A percentile compares a stretch with the other conserved stretches of the same genome.
phyloP scores from a whole-genome alignment of 2,888 invertebrate genomes.

The Emesis russula region DNA sequence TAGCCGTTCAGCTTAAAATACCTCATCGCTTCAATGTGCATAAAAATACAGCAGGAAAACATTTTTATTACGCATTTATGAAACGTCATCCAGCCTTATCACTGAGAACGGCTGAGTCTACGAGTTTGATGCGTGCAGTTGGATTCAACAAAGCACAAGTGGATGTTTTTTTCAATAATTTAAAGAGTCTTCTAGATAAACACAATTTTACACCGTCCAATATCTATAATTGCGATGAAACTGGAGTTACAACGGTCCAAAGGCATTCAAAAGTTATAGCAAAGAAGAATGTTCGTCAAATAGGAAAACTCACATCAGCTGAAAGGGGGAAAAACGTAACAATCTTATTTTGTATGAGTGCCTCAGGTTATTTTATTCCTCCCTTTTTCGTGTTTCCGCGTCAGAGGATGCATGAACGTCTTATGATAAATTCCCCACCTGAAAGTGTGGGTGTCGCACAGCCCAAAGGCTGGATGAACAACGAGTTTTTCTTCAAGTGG shows the following conservation, averaged over 20 bases:
- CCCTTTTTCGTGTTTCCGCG: conserved; percentile 83
- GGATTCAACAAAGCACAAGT: conserved; percentile 84
- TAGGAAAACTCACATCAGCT: conserved; percentile 79
- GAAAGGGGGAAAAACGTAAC: conserved; percentile 81
- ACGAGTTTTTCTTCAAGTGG: conserved; percentile 66
- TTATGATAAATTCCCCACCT: conserved; percentile 80
- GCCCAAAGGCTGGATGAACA: conserved; percentile 85
- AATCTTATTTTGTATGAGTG: conserved; percentile 76
- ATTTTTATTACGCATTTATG: conserved; percentile 43
- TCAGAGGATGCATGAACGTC: conserved; percentile 77
- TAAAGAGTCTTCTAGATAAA: conserved; percentile 57
- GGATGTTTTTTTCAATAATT: conserved; percentile 71
- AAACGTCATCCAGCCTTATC: conserved; percentile 58
- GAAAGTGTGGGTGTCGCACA: conserved; percentile 78
- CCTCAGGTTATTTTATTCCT: conserved; percentile 75
- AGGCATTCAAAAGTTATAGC: conserved; percentile 46
- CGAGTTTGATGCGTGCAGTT: conserved; percentile 73
- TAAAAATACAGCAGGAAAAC: too few relatives aligned
- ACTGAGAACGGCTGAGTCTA: conserved; percentile 76
- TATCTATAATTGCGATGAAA: conserved; percentile 87
- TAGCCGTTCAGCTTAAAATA: conserved; percentile 37
- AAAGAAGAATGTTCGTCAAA: conserved; percentile 66
- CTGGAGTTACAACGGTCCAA: conserved; percentile 78
- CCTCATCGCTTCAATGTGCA: conserved; percentile 21
- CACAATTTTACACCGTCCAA: conserved; percentile 77